A percentile compares a stretch with the other conserved stretches of the same genome.
Evolutionary conservation across 2,797 vertebrate genomes (phyloP).

Genomic region (Valencia hispanica): DNA sequence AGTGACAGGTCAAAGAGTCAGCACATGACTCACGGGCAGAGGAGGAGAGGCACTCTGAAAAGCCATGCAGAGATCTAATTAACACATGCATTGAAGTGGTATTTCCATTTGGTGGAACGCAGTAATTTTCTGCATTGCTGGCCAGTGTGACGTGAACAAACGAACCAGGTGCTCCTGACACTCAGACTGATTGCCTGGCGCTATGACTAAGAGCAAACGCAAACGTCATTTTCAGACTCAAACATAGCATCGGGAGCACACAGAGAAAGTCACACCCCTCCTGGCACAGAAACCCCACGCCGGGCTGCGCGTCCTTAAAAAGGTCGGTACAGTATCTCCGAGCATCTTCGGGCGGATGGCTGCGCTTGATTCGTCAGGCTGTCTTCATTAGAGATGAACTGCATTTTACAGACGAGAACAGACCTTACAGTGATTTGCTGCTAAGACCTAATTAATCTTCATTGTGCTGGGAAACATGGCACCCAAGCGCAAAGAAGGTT

Average conservation of each 20-base stretch:
- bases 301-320: neutral
- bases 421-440: slow-evolving; percentile 71
- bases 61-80: slow-evolving; percentile 71
- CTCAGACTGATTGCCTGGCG: slow-evolving; percentile 36
- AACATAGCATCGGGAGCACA: slow-evolving; percentile 9
- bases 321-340: too few relatives aligned
- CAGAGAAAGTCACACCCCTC: neutral
- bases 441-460: slow-evolving; percentile 79
- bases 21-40: slow-evolving; percentile 69
- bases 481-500: slow-evolving; percentile 77
- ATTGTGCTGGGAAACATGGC: slow-evolving; percentile 79
- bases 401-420: slow-evolving; percentile 60
- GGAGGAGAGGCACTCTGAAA: slow-evolving; percentile 64
- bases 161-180: slow-evolving; percentile 60
- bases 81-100: slow-evolving; percentile 69
- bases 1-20: slow-evolving; percentile 77
- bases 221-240: slow-evolving; percentile 20
- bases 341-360: slow-evolving; percentile 19
- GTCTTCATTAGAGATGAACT: slow-evolving; percentile 54
- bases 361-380: slow-evolving; percentile 31
- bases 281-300: slow-evolving; percentile 3
- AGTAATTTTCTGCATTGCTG: slow-evolving; percentile 62
- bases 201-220: slow-evolving; percentile 28
- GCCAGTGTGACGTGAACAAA: slow-evolving; percentile 57
- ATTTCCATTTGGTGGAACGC: slow-evolving; percentile 68